phyloP scores from a whole-genome alignment of 1,140 invertebrate genomes.

The Drosophila simulans region DNA sequence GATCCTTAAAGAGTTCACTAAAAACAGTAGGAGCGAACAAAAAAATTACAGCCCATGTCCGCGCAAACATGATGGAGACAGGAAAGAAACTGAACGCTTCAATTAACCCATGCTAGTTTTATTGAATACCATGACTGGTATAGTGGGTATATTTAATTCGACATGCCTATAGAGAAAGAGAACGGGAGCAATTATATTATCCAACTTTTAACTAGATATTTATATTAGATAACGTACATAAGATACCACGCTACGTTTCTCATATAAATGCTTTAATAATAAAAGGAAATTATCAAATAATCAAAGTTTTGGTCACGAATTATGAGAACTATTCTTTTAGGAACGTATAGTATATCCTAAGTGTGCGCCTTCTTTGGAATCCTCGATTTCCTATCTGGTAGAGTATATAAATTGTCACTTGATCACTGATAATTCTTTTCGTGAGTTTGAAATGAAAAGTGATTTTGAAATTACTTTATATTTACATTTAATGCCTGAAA shows the following conservation, averaged over 20 bases:
- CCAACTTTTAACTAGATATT: neutral
- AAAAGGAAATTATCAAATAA: too few species aligned
- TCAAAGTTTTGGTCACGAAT: too few species aligned
- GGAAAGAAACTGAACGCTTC: neutral
- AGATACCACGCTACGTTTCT: too few species aligned
- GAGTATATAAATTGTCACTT: too few species aligned
- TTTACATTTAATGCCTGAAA: neutral
- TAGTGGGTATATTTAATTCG: neutral
- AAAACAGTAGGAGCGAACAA: neutral
- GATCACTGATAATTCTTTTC: too few species aligned
- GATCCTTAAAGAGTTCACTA: conserved; percentile 5
- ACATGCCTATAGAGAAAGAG: neutral
- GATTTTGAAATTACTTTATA: neutral
- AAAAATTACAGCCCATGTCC: neutral
- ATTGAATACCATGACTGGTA: neutral
- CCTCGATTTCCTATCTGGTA: too few species aligned
- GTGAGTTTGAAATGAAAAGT: too few species aligned
- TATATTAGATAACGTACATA: too few species aligned
- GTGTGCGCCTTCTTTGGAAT: too few species aligned
- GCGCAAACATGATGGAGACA: neutral
- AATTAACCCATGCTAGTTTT: conserved; percentile 10
- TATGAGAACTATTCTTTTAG: too few species aligned
- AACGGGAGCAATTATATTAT: neutral
- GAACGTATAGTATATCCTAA: too few species aligned
- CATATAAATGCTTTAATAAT: too few species aligned